Conservation (phyloP, 2,888 invertebrate genomes). For the Epinotia ramella region DNA sequence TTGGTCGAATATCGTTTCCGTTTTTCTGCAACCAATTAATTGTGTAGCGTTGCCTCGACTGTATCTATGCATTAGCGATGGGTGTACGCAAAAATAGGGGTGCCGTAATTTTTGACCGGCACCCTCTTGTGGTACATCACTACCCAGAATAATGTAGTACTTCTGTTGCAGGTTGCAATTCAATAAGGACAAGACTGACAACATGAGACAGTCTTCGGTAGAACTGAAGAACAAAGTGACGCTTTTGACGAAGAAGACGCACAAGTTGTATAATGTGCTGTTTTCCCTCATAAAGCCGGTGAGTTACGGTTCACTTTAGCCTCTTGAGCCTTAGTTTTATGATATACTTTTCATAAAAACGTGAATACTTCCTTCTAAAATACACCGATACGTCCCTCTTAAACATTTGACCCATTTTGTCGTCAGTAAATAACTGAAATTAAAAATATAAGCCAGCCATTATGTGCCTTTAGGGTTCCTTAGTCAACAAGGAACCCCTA, state of each 20-base stretch:
- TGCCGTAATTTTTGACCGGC: background rate
- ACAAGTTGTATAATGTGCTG: constrained; percentile 29
- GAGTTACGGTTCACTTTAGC: background rate
- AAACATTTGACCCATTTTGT: too few species aligned
- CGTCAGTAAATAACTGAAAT: too few species aligned
- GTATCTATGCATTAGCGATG: constrained; percentile 44
- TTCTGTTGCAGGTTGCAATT: constrained; percentile 42
- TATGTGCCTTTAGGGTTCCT: too few species aligned
- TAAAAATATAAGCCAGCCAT: too few species aligned
- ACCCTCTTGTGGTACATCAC: background rate
- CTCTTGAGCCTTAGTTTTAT: too few species aligned
- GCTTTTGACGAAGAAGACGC: constrained; percentile 29
- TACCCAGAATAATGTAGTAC: background rate
- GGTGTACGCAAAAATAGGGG: constrained; percentile 15
- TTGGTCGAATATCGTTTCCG: constrained; percentile 33
- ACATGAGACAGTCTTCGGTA: constrained; percentile 32
- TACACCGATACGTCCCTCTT: too few species aligned
- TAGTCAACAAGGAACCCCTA: too few species aligned
- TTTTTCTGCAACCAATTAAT: constrained; percentile 30
- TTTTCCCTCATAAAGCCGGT: constrained; percentile 28
- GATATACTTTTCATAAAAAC: too few species aligned
- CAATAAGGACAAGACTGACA: constrained; percentile 43
- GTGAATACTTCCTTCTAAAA: too few species aligned
- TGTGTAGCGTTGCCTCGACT: constrained; percentile 40
- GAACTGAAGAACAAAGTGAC: constrained; percentile 40